Percentiles rank a stretch among this genome's conserved stretches.
Conservation (phyloP, 2,888 invertebrate species). For the Pocota personata region DNA sequence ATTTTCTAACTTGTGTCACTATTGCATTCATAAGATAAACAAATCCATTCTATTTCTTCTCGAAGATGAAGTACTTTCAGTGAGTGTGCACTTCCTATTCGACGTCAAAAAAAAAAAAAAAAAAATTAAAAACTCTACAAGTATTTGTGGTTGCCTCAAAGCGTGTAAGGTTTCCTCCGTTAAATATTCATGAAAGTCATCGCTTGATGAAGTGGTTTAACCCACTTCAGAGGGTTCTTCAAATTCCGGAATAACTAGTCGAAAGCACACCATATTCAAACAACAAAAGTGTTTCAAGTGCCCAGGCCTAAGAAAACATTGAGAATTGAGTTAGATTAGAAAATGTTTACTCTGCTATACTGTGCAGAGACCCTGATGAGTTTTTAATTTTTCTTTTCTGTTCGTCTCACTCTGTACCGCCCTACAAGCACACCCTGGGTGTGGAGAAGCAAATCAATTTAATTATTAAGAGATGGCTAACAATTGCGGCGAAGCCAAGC, state of each 20-base stretch:
- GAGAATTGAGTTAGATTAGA: constrained; percentile 11
- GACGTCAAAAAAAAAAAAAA: background rate
- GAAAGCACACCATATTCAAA: background rate
- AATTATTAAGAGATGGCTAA: constrained; percentile 47
- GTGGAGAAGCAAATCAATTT: constrained; percentile 65
- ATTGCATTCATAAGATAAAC: background rate
- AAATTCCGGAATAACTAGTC: constrained; percentile 64
- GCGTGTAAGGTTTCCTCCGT: constrained; percentile 6
- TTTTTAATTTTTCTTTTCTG: constrained; percentile 2
- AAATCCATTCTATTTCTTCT: background rate
- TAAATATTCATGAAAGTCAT: constrained; percentile 20
- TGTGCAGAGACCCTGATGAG: constrained; percentile 15
- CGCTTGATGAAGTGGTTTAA: constrained; percentile 44
- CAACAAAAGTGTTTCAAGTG: constrained; percentile 23
- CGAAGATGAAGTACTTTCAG: background rate
- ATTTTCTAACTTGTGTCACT: no score
- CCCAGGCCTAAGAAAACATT: constrained; percentile 32
- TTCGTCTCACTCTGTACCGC: background rate
- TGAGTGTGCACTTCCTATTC: background rate
- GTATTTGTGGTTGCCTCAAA: background rate
- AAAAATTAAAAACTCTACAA: background rate
- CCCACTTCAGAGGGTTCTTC: constrained; percentile 49
- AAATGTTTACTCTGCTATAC: constrained; percentile 13
- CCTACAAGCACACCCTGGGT: constrained; percentile 35
- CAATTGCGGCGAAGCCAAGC: constrained; percentile 31